phyloP scores from a whole-genome alignment of 2,113 vertebrate genomes.

The Sylvia atricapilla region DNA sequence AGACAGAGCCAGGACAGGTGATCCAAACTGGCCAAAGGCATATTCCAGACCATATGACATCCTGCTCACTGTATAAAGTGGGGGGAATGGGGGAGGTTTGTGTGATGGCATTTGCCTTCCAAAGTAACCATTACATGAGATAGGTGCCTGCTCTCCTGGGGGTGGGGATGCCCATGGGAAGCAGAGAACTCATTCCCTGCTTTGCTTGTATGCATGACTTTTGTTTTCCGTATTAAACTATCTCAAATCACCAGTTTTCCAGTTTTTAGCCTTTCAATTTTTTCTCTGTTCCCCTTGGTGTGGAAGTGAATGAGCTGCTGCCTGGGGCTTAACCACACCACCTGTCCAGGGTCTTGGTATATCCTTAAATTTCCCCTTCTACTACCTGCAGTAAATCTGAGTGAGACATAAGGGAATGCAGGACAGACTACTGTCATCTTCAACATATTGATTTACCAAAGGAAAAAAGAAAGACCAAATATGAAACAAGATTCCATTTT shows the following conservation, averaged over 20 bases:
- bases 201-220: background rate
- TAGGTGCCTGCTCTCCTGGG: background rate
- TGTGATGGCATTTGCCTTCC: background rate
- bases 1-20: background rate
- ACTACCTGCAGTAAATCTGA: background rate
- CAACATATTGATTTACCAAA: background rate
- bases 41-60: accelerated
- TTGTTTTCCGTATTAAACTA: background rate
- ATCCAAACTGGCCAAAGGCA: background rate
- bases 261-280: background rate
- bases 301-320: background rate
- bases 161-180: background rate
- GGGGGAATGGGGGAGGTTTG: too few relatives aligned
- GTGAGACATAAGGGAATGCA: background rate
- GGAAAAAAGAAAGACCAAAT: background rate
- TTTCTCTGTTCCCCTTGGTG: background rate
- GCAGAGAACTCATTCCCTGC: background rate
- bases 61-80: accelerated
- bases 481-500: background rate
- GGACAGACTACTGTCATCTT: background rate
- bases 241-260: background rate
- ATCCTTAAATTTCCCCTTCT: background rate
- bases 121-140: too few relatives aligned
- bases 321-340: background rate
- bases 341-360: background rate